phyloP scores from a whole-genome alignment of 2,113 vertebrate species.

The Zeus faber region DNA sequence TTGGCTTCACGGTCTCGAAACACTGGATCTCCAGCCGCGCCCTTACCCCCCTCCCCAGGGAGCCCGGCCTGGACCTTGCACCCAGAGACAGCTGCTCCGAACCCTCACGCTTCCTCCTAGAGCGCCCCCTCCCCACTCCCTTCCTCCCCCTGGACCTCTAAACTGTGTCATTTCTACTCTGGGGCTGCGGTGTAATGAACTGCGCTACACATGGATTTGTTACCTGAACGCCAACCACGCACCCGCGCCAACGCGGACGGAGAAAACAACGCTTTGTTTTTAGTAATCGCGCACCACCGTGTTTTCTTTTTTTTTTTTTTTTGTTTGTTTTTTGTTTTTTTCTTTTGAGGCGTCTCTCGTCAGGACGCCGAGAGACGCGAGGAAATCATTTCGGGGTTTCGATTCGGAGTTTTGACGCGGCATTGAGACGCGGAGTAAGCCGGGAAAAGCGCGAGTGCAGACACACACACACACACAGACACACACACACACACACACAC shows the following conservation, averaged over 20 bases:
- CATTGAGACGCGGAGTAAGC: background rate
- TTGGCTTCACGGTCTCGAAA: slow-evolving; percentile 58
- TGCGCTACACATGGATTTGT: slow-evolving; percentile 21
- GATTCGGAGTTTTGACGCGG: background rate
- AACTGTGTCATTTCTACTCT: slow-evolving; percentile 60
- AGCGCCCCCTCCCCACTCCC: slow-evolving; percentile 14
- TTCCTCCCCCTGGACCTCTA: slow-evolving; percentile 54
- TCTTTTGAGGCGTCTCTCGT: background rate
- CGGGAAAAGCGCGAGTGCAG: background rate
- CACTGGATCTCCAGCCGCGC: slow-evolving; percentile 35
- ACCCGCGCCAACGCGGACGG: slow-evolving; percentile 18
- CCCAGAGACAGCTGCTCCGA: slow-evolving; percentile 42
- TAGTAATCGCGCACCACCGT: background rate
- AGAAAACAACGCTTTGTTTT: background rate
- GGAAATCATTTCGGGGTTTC: background rate
- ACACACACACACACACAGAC: background rate
- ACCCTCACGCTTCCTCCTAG: background rate
- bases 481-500: too few relatives aligned
- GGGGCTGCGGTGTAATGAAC: slow-evolving; percentile 39
- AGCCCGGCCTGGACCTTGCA: slow-evolving; percentile 35
- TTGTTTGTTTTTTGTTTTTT: background rate
- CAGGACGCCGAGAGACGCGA: background rate
- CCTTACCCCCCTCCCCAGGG: slow-evolving; percentile 9
- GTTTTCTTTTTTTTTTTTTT: background rate
- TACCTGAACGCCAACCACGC: slow-evolving; percentile 32